Evolutionary conservation across 2,113 vertebrate species (phyloP), one percentile per base, ranked within the genome.

Genomic region (Albula glossodonta): DNA sequence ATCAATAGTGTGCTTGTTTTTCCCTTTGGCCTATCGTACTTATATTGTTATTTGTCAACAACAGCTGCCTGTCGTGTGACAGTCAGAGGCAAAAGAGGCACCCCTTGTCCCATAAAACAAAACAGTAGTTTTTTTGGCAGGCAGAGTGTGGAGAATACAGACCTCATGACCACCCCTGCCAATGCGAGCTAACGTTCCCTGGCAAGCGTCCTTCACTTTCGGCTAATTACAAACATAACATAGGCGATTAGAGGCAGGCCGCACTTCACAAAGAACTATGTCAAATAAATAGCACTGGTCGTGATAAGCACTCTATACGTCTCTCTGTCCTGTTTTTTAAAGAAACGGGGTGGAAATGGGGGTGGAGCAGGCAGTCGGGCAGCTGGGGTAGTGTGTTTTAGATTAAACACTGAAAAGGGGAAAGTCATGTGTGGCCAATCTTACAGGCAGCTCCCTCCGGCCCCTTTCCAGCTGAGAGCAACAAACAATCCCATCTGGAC

Each of bases 401-500:
- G 77, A 87, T 77, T 41, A 89, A 91, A 83, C 52, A 84, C 63
- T 83, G 81, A 57, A 70, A 41, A 60, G 80, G 87, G 25, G 52
- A 53, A 50, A 86, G 87, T 79, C 51, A 80, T 88, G 82, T 86
- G 82, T 83, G 85, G 86, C 84, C 83, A 49, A 25, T 87, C 87
- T 86, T 56, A 78, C 19, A 87, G 78, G 70, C 81, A 84, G 51
- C 84, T 78, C n/a, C 63, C 60, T 78, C 80, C 56, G 78, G 52
- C 78, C 77, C 85, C 83, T 84, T 85, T 85, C 86, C 78, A 86
- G 89, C 88, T 84, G 78, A 81, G 86, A 87, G 86, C 63, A 57
- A 85, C 22, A 17, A 91, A 88, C 89, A 90, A 87, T 87, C 86
- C 92, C 90, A 90, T 91, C 91, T 91, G 89, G 90, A 51, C 5